A percentile compares a stretch with the other conserved stretches of the same genome.
Evolutionary conservation across 2,888 invertebrate genomes (phyloP).

Genomic region (Aelia acuminata): DNA sequence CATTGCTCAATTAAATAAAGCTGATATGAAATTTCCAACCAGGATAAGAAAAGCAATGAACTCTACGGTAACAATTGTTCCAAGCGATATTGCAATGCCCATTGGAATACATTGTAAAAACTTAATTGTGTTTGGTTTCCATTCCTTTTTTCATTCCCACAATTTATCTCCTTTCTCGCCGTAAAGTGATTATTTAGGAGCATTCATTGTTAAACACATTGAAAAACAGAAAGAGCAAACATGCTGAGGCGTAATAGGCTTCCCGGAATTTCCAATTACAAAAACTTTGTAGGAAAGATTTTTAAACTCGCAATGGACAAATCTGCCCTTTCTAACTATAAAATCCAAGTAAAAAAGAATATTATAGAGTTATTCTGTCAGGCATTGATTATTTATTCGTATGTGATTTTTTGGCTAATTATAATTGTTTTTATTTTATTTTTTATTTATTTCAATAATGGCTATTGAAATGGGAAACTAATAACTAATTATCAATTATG

Average conservation of each 20-base stretch:
- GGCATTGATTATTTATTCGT: too few relatives aligned
- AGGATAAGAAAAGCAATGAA: not conserved
- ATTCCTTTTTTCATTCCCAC: not conserved
- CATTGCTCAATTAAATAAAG: not conserved
- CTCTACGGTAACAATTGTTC: not conserved
- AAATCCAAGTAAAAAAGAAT: too few relatives aligned
- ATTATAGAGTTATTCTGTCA: too few relatives aligned
- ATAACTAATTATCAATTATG: too few relatives aligned
- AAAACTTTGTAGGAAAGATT: not conserved
- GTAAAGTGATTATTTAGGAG: constrained; percentile 26
- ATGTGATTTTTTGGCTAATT: too few relatives aligned
- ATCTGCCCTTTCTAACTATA: not conserved
- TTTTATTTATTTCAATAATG: too few relatives aligned
- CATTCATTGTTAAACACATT: constrained; percentile 14
- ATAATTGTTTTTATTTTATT: too few relatives aligned
- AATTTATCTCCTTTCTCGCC: not conserved
- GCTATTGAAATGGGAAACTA: too few relatives aligned
- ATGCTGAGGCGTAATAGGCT: not conserved
- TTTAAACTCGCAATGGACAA: not conserved
- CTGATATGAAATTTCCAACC: too few relatives aligned
- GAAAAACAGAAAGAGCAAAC: not conserved
- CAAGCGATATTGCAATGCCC: not conserved
- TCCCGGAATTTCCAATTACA: constrained; percentile 18
- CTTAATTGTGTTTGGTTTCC: constrained; percentile 30
- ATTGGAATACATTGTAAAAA: not conserved